A percentile compares a stretch with the other conserved stretches of the same genome.
These are phyloP conservation scores for Petromus typicus DNA, from an alignment of 2,113 vertebrate genomes.

Conservation along the genomic window DNA sequence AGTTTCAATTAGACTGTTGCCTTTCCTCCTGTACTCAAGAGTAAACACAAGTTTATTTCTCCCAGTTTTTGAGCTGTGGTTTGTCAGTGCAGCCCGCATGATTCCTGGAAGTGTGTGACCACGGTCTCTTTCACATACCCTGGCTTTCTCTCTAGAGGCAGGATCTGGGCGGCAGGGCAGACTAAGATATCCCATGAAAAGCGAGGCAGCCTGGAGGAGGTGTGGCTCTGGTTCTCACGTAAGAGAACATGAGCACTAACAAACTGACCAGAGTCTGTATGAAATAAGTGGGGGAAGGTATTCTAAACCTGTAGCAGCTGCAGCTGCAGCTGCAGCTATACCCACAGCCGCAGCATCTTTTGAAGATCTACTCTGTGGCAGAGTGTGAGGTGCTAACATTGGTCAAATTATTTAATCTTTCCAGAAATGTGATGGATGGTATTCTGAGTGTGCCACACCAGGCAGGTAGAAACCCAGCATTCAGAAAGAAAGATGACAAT, in stretches of 20 bases:
- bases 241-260: background rate
- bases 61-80: conserved; percentile 67
- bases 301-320: background rate
- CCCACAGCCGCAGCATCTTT: background rate
- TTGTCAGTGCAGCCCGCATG: conserved; percentile 69
- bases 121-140: conserved; percentile 73
- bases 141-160: background rate
- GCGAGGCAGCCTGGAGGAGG: background rate
- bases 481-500: background rate
- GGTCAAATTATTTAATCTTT: background rate
- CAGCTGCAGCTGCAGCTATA: too few relatives aligned
- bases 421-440: fast-evolving
- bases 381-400: background rate
- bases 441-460: background rate
- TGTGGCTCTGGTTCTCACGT: background rate
- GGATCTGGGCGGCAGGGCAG: background rate
- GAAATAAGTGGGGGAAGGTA: background rate
- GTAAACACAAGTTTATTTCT: conserved; percentile 82
- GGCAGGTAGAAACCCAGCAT: background rate
- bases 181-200: background rate
- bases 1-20: conserved; percentile 73
- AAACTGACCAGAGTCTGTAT: background rate
- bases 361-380: background rate
- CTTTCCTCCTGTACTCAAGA: conserved; percentile 71
- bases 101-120: conserved; percentile 79